Evolutionary conservation across 2,113 vertebrate genomes (phyloP), one percentile per base, ranked within the genome.

Genomic region (Argyrosomus japonicus): DNA sequence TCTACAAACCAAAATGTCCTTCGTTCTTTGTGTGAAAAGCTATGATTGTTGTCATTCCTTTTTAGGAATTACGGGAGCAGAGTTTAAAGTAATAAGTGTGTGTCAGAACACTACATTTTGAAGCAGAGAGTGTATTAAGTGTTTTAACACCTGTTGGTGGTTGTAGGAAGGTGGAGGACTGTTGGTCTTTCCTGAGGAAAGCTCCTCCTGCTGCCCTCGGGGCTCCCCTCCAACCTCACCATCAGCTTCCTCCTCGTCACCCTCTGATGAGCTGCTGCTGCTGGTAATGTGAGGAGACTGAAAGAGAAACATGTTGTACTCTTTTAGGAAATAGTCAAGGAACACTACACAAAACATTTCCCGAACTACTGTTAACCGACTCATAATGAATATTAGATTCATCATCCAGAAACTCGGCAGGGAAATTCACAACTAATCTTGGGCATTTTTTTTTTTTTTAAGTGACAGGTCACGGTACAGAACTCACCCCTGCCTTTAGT

Each of bases 201-300:
- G 84, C 32, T 95, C 95, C 54, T 95, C 95, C 90, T 95, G 95
- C 47, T 93, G 93, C 75, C 94, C 95, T 0, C 94, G 93, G 17
- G 95, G 95, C 60, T 97, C 96, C 71, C 96, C 95, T 17, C 93
- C 89, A 72, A 95, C 96, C 58, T 97, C 96, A 0, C 95, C 96
- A 13, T 97, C 96, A 0, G 90, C 95, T 87, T 99, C 98, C 82
- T 99, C 98, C 23, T 98, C 97, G 4, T 98, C 98, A 9, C 96
- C 97, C 84, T 99, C 98, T 0, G 98, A 99, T 51, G 97, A 99
- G 63, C 97, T 99, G 82, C 97, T 96, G 81, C 97, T 98, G 86
- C 96, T 97, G 82, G 97, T 99, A 93, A 97, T 97, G 23, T 94
- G 96, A 68, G 96, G 96, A 86, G 97, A 98, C 97, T 97, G 88